A percentile compares a stretch with the other conserved stretches of the same genome.
Conservation (phyloP, 2,888 invertebrate species). For the Herminia tarsipennalis region DNA sequence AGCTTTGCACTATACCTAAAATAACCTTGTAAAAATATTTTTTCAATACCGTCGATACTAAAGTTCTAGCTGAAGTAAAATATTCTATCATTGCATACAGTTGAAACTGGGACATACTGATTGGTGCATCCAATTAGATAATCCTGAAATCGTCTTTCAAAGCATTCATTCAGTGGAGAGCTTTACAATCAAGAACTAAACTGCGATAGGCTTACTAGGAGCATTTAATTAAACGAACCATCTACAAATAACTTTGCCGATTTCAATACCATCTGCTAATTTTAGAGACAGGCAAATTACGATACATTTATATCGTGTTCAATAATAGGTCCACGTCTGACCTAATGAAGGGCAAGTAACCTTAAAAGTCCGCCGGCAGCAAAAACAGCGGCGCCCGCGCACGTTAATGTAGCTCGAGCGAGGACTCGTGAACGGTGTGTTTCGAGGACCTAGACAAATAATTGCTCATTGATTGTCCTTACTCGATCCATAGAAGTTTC, state of each 20-base stretch:
- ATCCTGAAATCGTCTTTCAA: too few species aligned
- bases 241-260: constrained; percentile 14
- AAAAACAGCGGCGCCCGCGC: constrained; percentile 58
- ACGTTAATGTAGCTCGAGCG: constrained; percentile 51
- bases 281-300: constrained; percentile 36
- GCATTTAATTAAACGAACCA: constrained; percentile 19
- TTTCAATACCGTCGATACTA: too few species aligned
- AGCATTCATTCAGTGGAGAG: neutral
- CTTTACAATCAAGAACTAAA: constrained; percentile 1
- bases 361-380: constrained; percentile 58
- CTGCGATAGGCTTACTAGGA: constrained; percentile 7
- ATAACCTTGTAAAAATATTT: too few species aligned
- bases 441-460: constrained; percentile 57
- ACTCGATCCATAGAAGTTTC: constrained; percentile 20
- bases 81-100: too few species aligned
- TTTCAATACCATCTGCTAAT: constrained; percentile 18
- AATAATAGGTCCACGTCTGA: constrained; percentile 47
- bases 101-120: too few species aligned
- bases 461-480: constrained; percentile 55
- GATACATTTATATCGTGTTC: constrained; percentile 38
- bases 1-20: too few species aligned
- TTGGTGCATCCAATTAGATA: too few species aligned
- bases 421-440: constrained; percentile 13
- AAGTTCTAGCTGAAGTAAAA: too few species aligned
- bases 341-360: constrained; percentile 63